Evolutionary conservation across 2,113 vertebrate species (phyloP).

Genomic region (Nematolebias whitei): DNA sequence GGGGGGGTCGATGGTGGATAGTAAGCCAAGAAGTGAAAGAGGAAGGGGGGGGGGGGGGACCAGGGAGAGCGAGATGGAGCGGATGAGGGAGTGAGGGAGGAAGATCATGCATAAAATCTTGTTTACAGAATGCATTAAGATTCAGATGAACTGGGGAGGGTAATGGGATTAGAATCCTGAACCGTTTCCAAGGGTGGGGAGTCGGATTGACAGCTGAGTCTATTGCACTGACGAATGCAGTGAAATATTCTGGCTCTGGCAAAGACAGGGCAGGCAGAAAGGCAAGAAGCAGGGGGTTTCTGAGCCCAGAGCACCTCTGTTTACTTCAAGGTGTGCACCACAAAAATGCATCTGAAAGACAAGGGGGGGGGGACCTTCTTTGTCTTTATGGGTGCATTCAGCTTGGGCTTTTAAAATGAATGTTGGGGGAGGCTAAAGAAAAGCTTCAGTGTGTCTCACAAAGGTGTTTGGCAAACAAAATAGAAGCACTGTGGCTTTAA

Average conservation of each 20-base stretch:
- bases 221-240: slow-evolving; percentile 78
- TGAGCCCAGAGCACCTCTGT: slow-evolving; percentile 65
- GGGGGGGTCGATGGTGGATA: slow-evolving; percentile 36
- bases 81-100: slow-evolving; percentile 57
- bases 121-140: slow-evolving; percentile 83
- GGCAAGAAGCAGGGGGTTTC: slow-evolving; percentile 47
- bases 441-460: slow-evolving; percentile 63
- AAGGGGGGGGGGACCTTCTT: slow-evolving; percentile 3
- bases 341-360: slow-evolving; percentile 46
- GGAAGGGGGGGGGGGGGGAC: slow-evolving; percentile 53
- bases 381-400: slow-evolving; percentile 38
- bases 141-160: slow-evolving; percentile 82
- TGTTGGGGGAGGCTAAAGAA: slow-evolving; percentile 34
- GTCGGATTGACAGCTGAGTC: slow-evolving; percentile 78
- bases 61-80: slow-evolving; percentile 49
- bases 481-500: slow-evolving; percentile 85
- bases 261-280: slow-evolving; percentile 51
- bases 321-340: slow-evolving; percentile 57
- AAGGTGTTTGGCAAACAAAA: slow-evolving; percentile 81
- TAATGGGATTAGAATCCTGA: slow-evolving; percentile 83
- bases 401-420: slow-evolving; percentile 38
- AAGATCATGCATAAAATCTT: slow-evolving; percentile 87
- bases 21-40: slow-evolving; percentile 74
- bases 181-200: slow-evolving; percentile 78
- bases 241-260: slow-evolving; percentile 77